Base-by-base conservation (phyloP, 2,888 invertebrate genomes). In the Sipha maydis region DNA sequence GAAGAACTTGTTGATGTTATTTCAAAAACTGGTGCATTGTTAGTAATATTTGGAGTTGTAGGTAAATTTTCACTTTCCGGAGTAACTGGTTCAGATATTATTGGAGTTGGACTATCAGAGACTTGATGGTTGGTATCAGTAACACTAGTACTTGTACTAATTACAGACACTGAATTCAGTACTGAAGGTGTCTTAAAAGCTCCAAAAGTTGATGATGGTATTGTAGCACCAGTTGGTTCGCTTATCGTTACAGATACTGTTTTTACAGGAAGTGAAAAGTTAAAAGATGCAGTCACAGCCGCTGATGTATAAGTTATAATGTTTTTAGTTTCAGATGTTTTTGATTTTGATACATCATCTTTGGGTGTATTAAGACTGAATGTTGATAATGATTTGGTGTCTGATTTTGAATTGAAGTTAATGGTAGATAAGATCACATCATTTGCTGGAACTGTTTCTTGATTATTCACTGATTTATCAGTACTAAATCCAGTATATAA, bases 71-170 rank as follows among this genome's bases (percentile, higher is more conserved):
- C 80, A 34, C n/a, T 88, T 80, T 88, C 86, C 0, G 86, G 80
- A 31, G 79, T 88, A 38, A 73, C 41, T 80, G 86, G 86, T 80
- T 88, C 80, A 75, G 80, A 88, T 88, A 86, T 79, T 54, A 86
- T 86, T 25, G 85, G 85, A 71, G 85, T 71, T 1, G 85, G 79
- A 86, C 79, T 79, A 34, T 86, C 79, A 73, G 85, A 86, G 5
- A 71, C n/a, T 71, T 79, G 31, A 8, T 48, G 14, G 17, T n/a
- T 71, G 0, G 21, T 71, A 71, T 79, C 77, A 85, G 48, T 77
- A 48, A 67, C 77, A 48, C 17, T 85, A 9, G 4, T 67, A 17
- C 25, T 67, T 25, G 48, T 48, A 85, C 31, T 71, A 31, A 41
- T n/a, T 17, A 76, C 5, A 25, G 76, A 25, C 25, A 48, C 28